phyloP scores from a whole-genome alignment of 1,140 invertebrate genomes.

The Lineus longissimus region DNA sequence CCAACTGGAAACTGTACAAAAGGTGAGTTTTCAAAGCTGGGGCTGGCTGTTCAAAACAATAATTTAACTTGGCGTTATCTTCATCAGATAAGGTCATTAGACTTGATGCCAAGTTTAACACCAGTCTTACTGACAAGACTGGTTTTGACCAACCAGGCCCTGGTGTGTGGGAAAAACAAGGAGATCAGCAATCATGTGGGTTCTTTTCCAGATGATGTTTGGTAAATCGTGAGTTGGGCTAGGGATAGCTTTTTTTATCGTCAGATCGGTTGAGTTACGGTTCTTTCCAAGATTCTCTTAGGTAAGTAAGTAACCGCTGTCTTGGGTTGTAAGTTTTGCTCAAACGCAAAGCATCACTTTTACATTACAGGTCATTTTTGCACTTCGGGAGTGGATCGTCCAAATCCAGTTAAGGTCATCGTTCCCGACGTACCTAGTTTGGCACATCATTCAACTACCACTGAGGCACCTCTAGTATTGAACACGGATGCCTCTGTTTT shows the following conservation, averaged over 20 bases:
- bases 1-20: constrained; percentile 42
- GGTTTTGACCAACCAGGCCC: constrained; percentile 47
- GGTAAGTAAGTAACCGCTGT: constrained; percentile 37
- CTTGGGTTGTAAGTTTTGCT: constrained; percentile 33
- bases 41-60: no score
- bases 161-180: constrained; percentile 31
- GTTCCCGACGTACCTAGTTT: constrained; percentile 44
- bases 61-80: no score
- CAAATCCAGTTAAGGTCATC: constrained; percentile 27
- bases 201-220: constrained; percentile 36
- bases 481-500: no score
- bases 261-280: no score
- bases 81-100: no score
- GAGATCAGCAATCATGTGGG: constrained; percentile 25
- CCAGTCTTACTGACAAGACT: constrained; percentile 42
- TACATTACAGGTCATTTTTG: constrained; percentile 45
- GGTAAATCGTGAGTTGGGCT: constrained; percentile 35
- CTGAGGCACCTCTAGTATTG: constrained; percentile 31
- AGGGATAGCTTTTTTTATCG: no score
- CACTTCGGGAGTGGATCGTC: constrained; percentile 32
- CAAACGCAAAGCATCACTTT: constrained; percentile 44
- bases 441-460: constrained; percentile 34
- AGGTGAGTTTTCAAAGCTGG: constrained; percentile 48
- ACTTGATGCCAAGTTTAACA: no score
- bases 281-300: no score